Evolutionary conservation across 1,140 invertebrate genomes (phyloP).

Genomic region (Cardiocondyla obscurior): DNA sequence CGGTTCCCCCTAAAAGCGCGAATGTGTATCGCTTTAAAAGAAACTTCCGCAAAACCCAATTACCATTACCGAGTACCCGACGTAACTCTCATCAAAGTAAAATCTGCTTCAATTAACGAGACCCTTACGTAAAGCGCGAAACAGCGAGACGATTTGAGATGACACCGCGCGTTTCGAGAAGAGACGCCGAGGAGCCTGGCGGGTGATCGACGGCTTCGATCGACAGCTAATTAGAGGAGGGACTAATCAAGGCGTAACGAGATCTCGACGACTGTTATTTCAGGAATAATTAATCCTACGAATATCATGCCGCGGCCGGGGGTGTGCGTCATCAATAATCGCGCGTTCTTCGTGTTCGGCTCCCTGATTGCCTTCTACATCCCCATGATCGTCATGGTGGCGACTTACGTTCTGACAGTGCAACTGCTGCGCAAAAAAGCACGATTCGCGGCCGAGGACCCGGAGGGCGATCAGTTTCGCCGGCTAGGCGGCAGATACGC

Average conservation of each 20-base stretch:
- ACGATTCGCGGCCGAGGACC: slow-evolving; percentile 87
- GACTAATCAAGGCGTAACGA: slow-evolving; percentile 9
- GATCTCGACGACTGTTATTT: slow-evolving; percentile 21
- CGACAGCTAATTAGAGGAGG: slow-evolving; percentile 5
- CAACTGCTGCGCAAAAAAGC: slow-evolving; percentile 91
- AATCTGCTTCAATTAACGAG: neutral
- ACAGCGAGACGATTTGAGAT: neutral
- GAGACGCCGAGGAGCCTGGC: neutral
- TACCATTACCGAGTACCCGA: neutral
- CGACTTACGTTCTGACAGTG: slow-evolving; percentile 95
- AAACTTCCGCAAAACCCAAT: neutral
- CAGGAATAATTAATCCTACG: slow-evolving; percentile 88
- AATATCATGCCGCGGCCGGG: slow-evolving; percentile 91
- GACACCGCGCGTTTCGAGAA: neutral
- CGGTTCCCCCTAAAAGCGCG: neutral
- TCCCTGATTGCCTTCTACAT: slow-evolving; percentile 96
- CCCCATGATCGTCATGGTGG: slow-evolving; percentile 95
- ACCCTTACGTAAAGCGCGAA: neutral
- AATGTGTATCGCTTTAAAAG: neutral
- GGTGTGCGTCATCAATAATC: slow-evolving; percentile 93
- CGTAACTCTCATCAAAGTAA: neutral
- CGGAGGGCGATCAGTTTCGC: slow-evolving; percentile 85
- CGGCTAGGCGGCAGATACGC: slow-evolving; percentile 87
- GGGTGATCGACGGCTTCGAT: slow-evolving; percentile 8
- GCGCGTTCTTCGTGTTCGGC: slow-evolving; percentile 93